Evolutionary conservation across 2,797 vertebrate genomes (phyloP), one percentile per base, ranked within the genome.

Genomic region (Holocentrus rufus): DNA sequence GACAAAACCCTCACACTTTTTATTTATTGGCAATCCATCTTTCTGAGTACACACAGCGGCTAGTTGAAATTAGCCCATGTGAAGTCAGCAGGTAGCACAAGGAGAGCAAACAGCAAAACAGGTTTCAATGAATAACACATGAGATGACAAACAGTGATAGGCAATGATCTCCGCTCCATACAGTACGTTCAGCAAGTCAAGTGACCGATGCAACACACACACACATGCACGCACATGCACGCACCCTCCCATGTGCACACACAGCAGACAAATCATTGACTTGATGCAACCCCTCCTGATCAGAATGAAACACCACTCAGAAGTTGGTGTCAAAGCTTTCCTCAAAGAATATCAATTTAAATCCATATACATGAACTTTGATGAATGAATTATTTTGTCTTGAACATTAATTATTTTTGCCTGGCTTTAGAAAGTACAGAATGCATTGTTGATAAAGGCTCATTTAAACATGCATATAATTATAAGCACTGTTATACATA

Each of bases 101-200:
- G 80, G 68, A 80, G 79, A 89, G 84, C 88, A 92, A 93, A 92
- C 88, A 92, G 70, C 82, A 85, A 80, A 86, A 89, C 80, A 86
- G 83, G 76, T 77, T 72, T 62, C 82, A 81, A 91, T 92, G 79
- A 93, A 93, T 93, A 93, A 93, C 86, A 78, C 90, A 93, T 92
- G 87, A 93, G 89, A 79, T 85, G 65, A 90, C 90, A 90, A 90
- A 88, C 80, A 79, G 18, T 22, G 69, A 65, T 65, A 74, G 74
- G 87, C 72, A 73, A 89, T 73, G 80, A 90, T 86, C 73, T 52
- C 42, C 67, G 31, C 36, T 46, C 42, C 30, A 61, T 27, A 65
- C 80, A 60, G 67, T 60, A 70, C 9, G 2, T 42, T 42, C 55
- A 22, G 31, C 31, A 34, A 34, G 5, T 6, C 31, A 34, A 34